Evolutionary conservation across 1,140 invertebrate genomes (phyloP).

Genomic region (Zophobas atratus): DNA sequence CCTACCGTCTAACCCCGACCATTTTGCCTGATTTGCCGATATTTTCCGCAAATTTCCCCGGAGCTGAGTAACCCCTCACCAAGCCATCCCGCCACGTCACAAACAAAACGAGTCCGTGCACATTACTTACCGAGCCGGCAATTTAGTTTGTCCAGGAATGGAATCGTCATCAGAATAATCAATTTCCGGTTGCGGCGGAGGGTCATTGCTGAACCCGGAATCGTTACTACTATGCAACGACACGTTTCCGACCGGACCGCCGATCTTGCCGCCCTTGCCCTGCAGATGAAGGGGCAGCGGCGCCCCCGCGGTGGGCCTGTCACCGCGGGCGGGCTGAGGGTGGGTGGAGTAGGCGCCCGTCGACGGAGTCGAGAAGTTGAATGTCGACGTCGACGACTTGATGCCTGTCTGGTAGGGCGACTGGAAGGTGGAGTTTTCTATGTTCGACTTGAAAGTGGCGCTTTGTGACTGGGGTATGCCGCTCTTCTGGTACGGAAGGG

Average conservation of each 20-base stretch:
- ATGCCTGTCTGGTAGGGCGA: slow-evolving; percentile 69
- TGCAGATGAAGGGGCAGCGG: slow-evolving; percentile 66
- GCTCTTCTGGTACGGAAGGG: slow-evolving; percentile 65
- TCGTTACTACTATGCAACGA: slow-evolving; percentile 92
- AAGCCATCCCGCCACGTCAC: background rate
- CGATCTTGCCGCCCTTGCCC: slow-evolving; percentile 62
- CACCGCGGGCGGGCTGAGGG: slow-evolving; percentile 70
- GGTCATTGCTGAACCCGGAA: slow-evolving; percentile 92
- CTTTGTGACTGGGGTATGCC: slow-evolving; percentile 72
- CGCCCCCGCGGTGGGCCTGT: slow-evolving; percentile 70
- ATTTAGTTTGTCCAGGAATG: slow-evolving; percentile 71
- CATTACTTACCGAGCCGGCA: slow-evolving; percentile 79
- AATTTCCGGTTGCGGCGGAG: slow-evolving; percentile 88
- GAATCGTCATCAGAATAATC: slow-evolving; percentile 93
- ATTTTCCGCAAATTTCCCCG: slow-evolving; percentile 7
- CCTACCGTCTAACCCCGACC: background rate
- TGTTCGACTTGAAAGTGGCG: slow-evolving; percentile 67
- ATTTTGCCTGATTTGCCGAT: slow-evolving; percentile 13
- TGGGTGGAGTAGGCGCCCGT: slow-evolving; percentile 72
- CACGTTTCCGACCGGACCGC: slow-evolving; percentile 77
- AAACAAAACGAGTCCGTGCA: background rate
- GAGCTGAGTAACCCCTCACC: background rate
- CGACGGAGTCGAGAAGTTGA: slow-evolving; percentile 70
- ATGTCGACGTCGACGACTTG: slow-evolving; percentile 72
- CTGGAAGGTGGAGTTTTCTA: slow-evolving; percentile 64